Evolutionary conservation across 2,113 vertebrate genomes (phyloP).

Genomic region (Prinia subflava): DNA sequence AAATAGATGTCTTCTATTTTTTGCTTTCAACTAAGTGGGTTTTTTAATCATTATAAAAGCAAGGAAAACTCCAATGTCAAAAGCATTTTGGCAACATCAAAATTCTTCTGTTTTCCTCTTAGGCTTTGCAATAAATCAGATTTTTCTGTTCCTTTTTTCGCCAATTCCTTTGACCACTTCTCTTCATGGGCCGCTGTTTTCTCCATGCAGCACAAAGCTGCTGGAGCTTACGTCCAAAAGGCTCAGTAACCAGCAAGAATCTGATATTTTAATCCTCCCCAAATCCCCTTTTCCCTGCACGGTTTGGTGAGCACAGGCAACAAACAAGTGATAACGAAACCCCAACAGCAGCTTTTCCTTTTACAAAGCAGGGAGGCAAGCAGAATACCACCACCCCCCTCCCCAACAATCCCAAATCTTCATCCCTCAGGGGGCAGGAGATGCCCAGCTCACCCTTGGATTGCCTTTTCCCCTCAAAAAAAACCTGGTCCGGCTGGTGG

Average conservation of each 20-base stretch:
- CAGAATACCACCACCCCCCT: neutral
- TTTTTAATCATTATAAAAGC: neutral
- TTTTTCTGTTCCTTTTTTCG: neutral
- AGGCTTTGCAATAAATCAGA: neutral
- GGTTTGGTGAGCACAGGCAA: neutral
- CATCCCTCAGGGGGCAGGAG: neutral
- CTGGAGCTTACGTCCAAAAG: neutral
- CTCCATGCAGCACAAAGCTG: neutral
- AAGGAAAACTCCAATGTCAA: neutral
- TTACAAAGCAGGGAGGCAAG: fast-evolving
- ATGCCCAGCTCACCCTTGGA: neutral
- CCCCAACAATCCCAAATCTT: neutral
- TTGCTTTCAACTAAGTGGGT: neutral
- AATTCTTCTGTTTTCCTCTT: neutral
- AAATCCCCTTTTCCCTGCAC: neutral
- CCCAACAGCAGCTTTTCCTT: neutral
- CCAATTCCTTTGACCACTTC: neutral
- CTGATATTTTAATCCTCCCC: neutral
- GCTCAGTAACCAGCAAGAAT: neutral
- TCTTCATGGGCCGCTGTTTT: fast-evolving
- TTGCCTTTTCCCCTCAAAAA: fast-evolving
- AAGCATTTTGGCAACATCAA: neutral
- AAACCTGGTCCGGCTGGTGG: neutral
- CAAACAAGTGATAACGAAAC: fast-evolving
- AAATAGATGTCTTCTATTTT: neutral